Conservation (phyloP, 2,888 invertebrate species). For the Stegophylla sp. region DNA sequence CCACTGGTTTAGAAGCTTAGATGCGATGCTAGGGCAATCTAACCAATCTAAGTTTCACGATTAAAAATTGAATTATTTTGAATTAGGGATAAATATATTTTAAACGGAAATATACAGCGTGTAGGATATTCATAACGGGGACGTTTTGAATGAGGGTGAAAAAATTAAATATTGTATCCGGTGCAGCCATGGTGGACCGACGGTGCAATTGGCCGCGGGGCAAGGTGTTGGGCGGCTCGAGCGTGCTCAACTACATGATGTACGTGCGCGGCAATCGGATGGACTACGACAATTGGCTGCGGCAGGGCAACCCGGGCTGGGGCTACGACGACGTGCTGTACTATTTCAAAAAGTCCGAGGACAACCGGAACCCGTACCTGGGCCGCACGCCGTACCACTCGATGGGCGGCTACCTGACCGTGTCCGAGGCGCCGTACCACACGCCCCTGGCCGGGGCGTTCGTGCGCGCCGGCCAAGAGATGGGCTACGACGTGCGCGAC, state of each 20-base stretch:
- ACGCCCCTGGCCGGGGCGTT: conserved; percentile 84
- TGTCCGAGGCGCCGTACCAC: conserved; percentile 85
- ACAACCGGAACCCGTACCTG: conserved; percentile 85
- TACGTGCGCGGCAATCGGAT: conserved; percentile 86
- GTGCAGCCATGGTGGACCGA: conserved; percentile 81
- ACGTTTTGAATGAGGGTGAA: too few species aligned
- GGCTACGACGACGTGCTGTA: conserved; percentile 78
- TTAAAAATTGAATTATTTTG: too few species aligned
- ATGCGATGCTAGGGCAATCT: too few species aligned
- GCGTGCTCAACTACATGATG: conserved; percentile 89
- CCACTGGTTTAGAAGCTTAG: too few species aligned
- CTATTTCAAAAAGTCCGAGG: conserved; percentile 91
- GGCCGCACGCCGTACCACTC: conserved; percentile 80
- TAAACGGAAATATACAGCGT: too few species aligned
- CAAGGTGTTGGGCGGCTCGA: conserved; percentile 88
- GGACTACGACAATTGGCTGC: conserved; percentile 91
- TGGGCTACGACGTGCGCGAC: conserved; percentile 86
- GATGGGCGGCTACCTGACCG: conserved; percentile 81
- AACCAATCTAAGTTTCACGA: too few species aligned
- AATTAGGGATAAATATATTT: too few species aligned
- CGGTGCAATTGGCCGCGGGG: conserved; percentile 92
- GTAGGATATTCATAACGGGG: too few species aligned
- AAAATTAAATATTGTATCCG: too few species aligned
- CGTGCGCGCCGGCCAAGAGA: conserved; percentile 80
- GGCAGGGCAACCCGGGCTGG: conserved; percentile 87